Base-by-base conservation (phyloP, 2,888 invertebrate species). In the Mythimna ferrago region DNA sequence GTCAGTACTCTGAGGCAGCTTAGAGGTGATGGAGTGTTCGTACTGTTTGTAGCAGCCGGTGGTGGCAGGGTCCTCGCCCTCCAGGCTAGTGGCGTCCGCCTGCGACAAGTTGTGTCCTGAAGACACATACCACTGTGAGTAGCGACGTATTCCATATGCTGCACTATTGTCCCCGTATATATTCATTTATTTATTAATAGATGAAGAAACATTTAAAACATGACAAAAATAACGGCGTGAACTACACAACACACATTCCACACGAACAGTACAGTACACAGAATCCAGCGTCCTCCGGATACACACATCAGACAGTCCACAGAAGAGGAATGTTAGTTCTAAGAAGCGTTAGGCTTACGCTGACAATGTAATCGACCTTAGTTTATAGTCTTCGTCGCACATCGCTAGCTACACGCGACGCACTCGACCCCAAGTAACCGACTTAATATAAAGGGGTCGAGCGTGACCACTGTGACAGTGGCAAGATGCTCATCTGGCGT, bases 101-200 rank as follows among this genome's bases (percentile, higher is more conserved):
- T 98, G 98, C 94, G 98, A 98, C 97, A 98, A 97, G 97, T 98
- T 98, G 97, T 98, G 98, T 97, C 98, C 98, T 98, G 97, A 91
- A 95, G 94, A 94, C 95, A 96, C 95, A 95, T 90, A 96, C 94
- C 94, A 94, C 91, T 92, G 89, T 95, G 92, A 95, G 94, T 94
- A 94, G 95, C 94, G 90, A 92, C 93, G 93, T 90, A 89, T 92
- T 93, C 93, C 88, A 86, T 85, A 82, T 77, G 88, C 85, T 87
- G 86, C 88, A 88, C 89, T 88, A 84, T 85, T 87, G 88, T 88
- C 87, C 86, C 87, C 88, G 87, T 87, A 84, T 87, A 84, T 87
- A 86, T 81, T 82, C 81, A 85, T 88, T 91, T 73, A 70, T 74
- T 73, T 75, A 90, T 88, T 86, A 67, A 73, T 71, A 76, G 41